These are phyloP conservation scores for Sternotherus odoratus DNA, from an alignment of 2,797 vertebrate genomes.

Conservation along the genomic window DNA sequence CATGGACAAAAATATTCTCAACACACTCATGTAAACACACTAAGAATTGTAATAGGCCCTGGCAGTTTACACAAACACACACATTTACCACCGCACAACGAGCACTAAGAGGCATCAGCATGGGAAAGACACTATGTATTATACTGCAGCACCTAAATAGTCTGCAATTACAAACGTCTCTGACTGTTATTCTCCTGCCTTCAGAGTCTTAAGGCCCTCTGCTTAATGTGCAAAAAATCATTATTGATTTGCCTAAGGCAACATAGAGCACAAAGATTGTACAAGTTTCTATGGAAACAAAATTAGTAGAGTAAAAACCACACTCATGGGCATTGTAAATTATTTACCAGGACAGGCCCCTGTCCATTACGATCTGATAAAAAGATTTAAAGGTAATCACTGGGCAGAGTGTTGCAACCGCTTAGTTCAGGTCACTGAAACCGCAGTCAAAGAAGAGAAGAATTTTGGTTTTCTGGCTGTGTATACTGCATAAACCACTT, in stretches of 20 bases:
- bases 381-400: slow-evolving; percentile 70
- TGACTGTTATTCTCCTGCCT: not conserved
- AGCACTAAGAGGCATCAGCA: not conserved
- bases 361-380: slow-evolving; percentile 59
- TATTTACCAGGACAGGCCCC: slow-evolving; percentile 71
- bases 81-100: not conserved
- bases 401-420: not conserved
- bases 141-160: not conserved
- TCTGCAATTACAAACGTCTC: not conserved
- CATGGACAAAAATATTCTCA: not conserved
- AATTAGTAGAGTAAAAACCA: slow-evolving; percentile 70
- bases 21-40: not conserved
- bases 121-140: not conserved
- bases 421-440: not conserved
- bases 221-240: slow-evolving; percentile 37
- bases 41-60: not conserved
- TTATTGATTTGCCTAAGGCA: slow-evolving; percentile 71
- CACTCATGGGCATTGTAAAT: slow-evolving; percentile 64
- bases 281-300: slow-evolving; percentile 81
- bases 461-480: rapidly evolving
- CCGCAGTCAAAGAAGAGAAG: not conserved
- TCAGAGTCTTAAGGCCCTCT: not conserved
- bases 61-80: not conserved
- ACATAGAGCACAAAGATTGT: slow-evolving; percentile 64
- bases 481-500: rapidly evolving